These are phyloP conservation scores for Champsocephalus gunnari DNA, from an alignment of 2,797 vertebrate genomes.

Conservation along the genomic window DNA sequence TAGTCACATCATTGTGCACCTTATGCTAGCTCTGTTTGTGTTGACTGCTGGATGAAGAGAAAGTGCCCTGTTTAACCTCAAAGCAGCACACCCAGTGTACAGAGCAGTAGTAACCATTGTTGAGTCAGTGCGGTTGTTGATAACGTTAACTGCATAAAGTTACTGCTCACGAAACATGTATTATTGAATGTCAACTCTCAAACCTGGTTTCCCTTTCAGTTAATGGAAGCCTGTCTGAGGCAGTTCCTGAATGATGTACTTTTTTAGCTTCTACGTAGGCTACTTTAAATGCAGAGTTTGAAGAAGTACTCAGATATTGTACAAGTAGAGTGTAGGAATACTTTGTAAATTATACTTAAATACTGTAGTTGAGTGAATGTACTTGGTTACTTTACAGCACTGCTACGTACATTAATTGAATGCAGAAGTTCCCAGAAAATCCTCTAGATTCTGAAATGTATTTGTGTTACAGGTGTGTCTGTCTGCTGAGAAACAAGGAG, in stretches of 20 bases:
- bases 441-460: no score
- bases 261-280: no score
- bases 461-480: neutral
- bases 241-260: neutral
- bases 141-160: no score
- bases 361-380: no score
- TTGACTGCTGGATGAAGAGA: neutral
- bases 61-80: neutral
- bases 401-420: neutral
- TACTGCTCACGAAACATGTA: neutral
- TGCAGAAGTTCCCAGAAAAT: constrained; percentile 5
- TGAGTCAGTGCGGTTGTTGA: no score
- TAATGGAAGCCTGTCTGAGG: constrained; percentile 11
- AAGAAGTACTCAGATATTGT: no score
- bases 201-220: neutral
- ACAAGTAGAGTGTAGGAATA: no score
- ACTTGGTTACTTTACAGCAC: no score
- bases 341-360: no score
- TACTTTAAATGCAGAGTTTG: no score
- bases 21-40: neutral
- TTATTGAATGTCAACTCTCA: neutral
- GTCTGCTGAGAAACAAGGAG: no score
- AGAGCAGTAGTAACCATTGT: no score
- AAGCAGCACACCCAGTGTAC: neutral
- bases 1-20: constrained; percentile 37